Evolutionary conservation across 2,888 invertebrate species (phyloP), one percentile per base, ranked within the genome.

Genomic region (Nomada flava): DNA sequence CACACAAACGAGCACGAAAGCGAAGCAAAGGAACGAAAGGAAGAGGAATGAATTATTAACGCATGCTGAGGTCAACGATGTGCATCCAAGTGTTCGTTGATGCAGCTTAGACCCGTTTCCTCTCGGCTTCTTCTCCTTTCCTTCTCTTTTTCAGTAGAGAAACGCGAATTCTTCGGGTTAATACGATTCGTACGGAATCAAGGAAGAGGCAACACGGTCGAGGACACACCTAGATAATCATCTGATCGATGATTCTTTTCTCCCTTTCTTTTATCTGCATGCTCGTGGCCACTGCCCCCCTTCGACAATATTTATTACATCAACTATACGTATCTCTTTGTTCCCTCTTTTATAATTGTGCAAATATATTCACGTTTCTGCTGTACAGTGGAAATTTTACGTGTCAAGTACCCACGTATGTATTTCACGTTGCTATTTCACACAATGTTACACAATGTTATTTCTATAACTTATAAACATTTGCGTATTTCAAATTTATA

Each of bases 1-100:
- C 59, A 84, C 73, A 72, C 70, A 82, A 68, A 73, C 81, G 81
- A 55, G 84, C 70, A 81, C 72, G 84, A 88, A 86, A 84, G 85
- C 78, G 83, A 88, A 78, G 75, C 76, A 59, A 60, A 84, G 69
- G 72, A 80, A 86, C 67, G 87, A 90, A 86, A 88, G 82, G 79
- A 86, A 87, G 83, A 88, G 70, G 85, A 83, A 71, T 74, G 85
- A 88, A 88, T 88, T 88, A 88, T 86, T 85, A 88, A 84, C 87
- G 84, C 84, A 76, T 42, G 71, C 78, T 70, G 86, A 64, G 87
- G 70, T 88, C 90, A 89, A 65, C 89, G 88, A 74, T 90, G 90
- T 89, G 90, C 90, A 90, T 89, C 90, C 73, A 88, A 79, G 78
- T 88, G 79, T 88, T 75, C 70, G 68, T 53, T 60, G 71, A 85